Base-by-base conservation (phyloP, 1,140 invertebrate species). In the Microplitis mediator region DNA sequence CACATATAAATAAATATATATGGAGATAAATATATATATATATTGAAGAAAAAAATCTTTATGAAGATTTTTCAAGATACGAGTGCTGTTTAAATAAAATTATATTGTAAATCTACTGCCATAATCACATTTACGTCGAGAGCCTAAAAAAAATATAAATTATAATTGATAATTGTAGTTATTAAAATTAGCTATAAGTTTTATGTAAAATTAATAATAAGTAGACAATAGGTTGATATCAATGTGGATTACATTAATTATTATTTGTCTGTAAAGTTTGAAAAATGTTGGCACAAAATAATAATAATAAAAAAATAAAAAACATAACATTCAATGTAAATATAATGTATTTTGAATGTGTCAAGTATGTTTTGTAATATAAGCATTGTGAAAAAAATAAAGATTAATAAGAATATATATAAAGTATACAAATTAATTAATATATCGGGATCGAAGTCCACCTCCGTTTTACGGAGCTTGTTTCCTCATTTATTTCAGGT, bases 321-420 rank as follows among this genome's bases (percentile, higher is more conserved):
- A 56, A 36, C 50, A 60, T 62, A 79, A 84, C 79, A 83, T 82
- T 81, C 82, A 78, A 79, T 86, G 84, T 87, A 87, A 81, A 87
- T 86, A 87, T 80, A 85, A 74, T 82, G 85, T 86, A 87, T 86
- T 86, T 86, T 86, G 82, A 86, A 85, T 86, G 84, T 85, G 82
- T 86, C 83, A 84, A 84, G 83, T 86, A 87, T 86, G 84, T 86
- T 87, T 87, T 87, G 85, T 87, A 87, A 87, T 86, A 86, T 86
- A 87, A 84, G 84, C 79, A 85, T 84, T 85, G 81, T 83, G 80
- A 84, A 83, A 76, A 81, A 85, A 84, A 85, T 85, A 84, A 82
- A 81, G 78, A 83, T 58, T 72, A 78, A 80, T 79, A 82, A 80
- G 74, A 84, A 79, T 80, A 32, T 39, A 69, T 35, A 69, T 5